Base-by-base conservation (phyloP, 2,797 vertebrate species). In the Taenioides sp. region DNA sequence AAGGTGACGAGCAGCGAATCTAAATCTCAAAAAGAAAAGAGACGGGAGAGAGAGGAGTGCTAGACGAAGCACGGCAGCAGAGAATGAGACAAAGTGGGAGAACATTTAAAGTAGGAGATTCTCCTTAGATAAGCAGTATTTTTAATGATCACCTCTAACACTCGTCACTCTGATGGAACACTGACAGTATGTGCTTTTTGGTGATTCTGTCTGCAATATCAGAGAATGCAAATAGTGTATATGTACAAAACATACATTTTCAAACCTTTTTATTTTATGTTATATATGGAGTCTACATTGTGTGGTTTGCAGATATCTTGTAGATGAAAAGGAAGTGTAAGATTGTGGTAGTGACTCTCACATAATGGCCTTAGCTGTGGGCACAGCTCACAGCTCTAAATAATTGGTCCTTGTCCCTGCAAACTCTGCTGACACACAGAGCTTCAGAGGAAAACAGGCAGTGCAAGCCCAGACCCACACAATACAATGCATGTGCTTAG, bases 1-100 rank as follows among this genome's bases (percentile, higher is more conserved):
- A 91, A 94, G 92, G 86, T 93, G 92, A 93, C 86, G 94, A 92
- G 92, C 90, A 47, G 86, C 71, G 89, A 87, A 93, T 96, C 95
- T 95, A 95, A 94, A 94, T 92, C 92, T 85, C 71, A 79, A 78
- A 84, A 86, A 82, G 82, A 70, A 89, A 73, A 71, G 80, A 83
- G 76, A 83, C 70, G 63, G 70, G 67, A 70, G 69, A 93, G 76
- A 83, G 83, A 86, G 86, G 90, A 90, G 77, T 88, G 90, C 84
- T 84, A 87, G 88, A 87, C 84, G 87, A 90, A 89, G 90, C 88
- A 86, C 43, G 68, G 54, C 77, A 60, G 76, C 84, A 71, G 58
- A 65, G 87, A 87, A 89, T 77, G 86, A 90, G 88, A 91, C 90
- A 91, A 91, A 89, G 85, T 74, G 74, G 86, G 77, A 73, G 89